Conservation (phyloP, 1,140 invertebrate species). For the Tetranychus urticae region DNA sequence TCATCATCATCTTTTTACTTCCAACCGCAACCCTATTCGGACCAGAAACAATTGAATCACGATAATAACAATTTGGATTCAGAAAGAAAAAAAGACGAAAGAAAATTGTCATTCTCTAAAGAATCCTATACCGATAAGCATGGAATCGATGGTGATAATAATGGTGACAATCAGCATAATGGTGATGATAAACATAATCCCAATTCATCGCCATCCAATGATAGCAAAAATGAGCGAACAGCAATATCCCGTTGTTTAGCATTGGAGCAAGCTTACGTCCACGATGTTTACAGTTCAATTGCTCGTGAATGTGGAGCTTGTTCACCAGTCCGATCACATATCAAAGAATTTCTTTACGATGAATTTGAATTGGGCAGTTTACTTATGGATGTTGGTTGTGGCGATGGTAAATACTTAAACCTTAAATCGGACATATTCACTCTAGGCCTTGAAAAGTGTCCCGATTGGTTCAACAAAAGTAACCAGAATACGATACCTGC, state of each 20-base stretch:
- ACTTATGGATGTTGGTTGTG: constrained; percentile 78
- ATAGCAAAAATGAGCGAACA: background rate
- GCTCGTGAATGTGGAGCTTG: constrained; percentile 73
- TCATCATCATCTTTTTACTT: no score
- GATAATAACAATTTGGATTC: no score
- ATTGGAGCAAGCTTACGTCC: constrained; percentile 9
- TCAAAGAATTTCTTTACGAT: constrained; percentile 45
- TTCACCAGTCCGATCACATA: constrained; percentile 72
- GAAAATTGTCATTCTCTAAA: no score
- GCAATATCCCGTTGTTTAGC: background rate
- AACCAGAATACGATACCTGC: background rate
- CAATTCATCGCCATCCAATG: background rate
- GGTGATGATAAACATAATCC: no score
- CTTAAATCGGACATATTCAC: constrained; percentile 8
- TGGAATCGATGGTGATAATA: no score
- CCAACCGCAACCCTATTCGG: no score
- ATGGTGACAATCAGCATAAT: no score
- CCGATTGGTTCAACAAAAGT: background rate
- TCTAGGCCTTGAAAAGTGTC: constrained; percentile 52
- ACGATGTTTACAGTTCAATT: constrained; percentile 75
- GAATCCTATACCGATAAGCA: no score
- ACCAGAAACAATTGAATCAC: no score
- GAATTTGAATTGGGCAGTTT: constrained; percentile 36
- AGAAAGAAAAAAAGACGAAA: no score
- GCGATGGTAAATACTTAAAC: constrained; percentile 84